Percentiles rank a stretch among this genome's conserved stretches.
phyloP scores from a whole-genome alignment of 1,140 invertebrate species.

The Brachionus manjavacas region DNA sequence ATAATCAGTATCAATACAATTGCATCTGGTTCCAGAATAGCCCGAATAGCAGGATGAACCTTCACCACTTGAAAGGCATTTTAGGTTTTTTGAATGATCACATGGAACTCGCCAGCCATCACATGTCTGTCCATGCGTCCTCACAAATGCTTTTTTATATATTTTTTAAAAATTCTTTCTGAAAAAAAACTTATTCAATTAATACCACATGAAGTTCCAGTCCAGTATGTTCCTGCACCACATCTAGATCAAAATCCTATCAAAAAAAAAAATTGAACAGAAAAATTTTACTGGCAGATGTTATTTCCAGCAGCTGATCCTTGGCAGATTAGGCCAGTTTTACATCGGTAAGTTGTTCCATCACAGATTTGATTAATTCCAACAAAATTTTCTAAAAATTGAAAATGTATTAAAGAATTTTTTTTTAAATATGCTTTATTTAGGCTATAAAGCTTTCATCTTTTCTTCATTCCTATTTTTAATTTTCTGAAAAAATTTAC shows the following conservation, averaged over 20 bases:
- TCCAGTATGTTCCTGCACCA: neutral
- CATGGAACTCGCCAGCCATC: neutral
- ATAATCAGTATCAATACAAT: slow-evolving; percentile 12
- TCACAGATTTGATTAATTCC: slow-evolving; percentile 35
- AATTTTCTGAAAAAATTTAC: too few species aligned
- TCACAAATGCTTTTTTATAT: neutral
- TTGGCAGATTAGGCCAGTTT: neutral
- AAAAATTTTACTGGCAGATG: slow-evolving; percentile 3
- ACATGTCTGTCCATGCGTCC: neutral
- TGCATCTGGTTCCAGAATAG: neutral
- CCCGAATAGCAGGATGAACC: neutral
- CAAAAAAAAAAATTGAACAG: neutral
- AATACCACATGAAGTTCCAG: slow-evolving; percentile 16
- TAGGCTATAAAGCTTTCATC: too few species aligned
- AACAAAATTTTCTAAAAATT: neutral
- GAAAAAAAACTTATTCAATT: neutral
- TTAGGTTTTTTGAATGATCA: slow-evolving; percentile 19
- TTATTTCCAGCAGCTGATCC: neutral
- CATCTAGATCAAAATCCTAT: neutral
- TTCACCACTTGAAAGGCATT: neutral
- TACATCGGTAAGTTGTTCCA: neutral
- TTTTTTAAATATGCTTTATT: too few species aligned
- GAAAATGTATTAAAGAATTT: neutral
- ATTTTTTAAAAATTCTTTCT: neutral
- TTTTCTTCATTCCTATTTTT: too few species aligned